phyloP scores from a whole-genome alignment of 2,888 invertebrate genomes.

The Colletes collaris region DNA sequence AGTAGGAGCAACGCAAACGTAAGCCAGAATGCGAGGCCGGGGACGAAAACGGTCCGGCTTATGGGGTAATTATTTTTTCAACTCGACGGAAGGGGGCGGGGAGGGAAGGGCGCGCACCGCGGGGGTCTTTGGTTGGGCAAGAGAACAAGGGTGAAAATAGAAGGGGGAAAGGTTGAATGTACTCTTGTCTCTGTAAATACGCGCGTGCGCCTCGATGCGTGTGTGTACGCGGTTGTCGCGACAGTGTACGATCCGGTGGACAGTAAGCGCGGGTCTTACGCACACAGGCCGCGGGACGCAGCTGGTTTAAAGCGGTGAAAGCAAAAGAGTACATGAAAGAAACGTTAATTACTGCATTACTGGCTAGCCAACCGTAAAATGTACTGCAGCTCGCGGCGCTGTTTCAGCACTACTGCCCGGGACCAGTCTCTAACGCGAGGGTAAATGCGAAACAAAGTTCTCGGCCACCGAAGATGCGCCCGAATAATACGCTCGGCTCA shows the following conservation, averaged over 20 bases:
- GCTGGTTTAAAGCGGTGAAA: conserved; percentile 68
- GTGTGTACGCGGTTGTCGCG: background rate
- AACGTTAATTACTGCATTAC: conserved; percentile 78
- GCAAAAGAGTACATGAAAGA: conserved; percentile 75
- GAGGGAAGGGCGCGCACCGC: conserved; percentile 39
- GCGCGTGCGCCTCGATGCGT: background rate
- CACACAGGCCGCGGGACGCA: conserved; percentile 49
- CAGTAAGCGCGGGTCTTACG: conserved; percentile 41
- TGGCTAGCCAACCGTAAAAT: conserved; percentile 73
- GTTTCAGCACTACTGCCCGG: conserved; percentile 41
- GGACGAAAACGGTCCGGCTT: conserved; percentile 59
- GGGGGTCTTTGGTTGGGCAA: conserved; percentile 42
- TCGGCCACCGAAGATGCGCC: conserved; percentile 55
- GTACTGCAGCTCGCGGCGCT: conserved; percentile 63
- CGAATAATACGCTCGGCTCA: conserved; percentile 69
- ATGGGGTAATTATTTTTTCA: conserved; percentile 71
- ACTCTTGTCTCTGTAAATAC: conserved; percentile 52
- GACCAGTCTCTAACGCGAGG: conserved; percentile 31
- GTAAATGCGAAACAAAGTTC: conserved; percentile 55
- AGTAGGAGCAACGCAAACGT: conserved; percentile 10
- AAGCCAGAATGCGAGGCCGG: conserved; percentile 21
- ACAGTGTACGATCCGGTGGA: conserved; percentile 34
- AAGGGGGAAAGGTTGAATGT: conserved; percentile 59
- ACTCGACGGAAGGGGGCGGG: conserved; percentile 57
- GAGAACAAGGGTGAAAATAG: conserved; percentile 60